phyloP scores from a whole-genome alignment of 2,888 invertebrate species.

The Polydesmus complanatus region DNA sequence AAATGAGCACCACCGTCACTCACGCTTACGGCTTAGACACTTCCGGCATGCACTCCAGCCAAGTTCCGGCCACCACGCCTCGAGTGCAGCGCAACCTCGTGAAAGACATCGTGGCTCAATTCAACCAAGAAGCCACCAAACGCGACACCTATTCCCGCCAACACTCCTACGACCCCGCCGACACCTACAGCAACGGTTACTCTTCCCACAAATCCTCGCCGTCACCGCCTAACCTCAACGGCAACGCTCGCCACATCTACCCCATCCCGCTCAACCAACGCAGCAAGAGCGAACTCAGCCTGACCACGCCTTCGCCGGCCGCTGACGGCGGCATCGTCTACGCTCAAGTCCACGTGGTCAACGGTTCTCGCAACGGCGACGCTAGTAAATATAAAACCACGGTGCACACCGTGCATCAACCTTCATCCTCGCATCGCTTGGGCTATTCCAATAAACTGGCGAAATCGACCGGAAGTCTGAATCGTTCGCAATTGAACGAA shows the following conservation, averaged over 20 bases:
- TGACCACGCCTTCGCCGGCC: slow-evolving; percentile 11
- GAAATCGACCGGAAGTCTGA: slow-evolving; percentile 5
- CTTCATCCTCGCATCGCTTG: not conserved
- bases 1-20: too few species aligned
- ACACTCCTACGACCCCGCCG: not conserved
- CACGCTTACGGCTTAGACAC: too few species aligned
- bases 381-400: slow-evolving; percentile 35
- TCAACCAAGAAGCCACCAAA: slow-evolving; percentile 22
- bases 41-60: slow-evolving; percentile 20
- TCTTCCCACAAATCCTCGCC: slow-evolving; percentile 10
- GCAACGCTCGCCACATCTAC: slow-evolving; percentile 25
- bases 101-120: slow-evolving; percentile 21
- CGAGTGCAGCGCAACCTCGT: slow-evolving; percentile 21
- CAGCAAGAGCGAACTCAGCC: slow-evolving; percentile 17
- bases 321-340: slow-evolving; percentile 44
- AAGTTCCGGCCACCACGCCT: slow-evolving; percentile 20
- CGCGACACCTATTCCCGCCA: not conserved
- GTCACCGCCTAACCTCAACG: not conserved
- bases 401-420: slow-evolving; percentile 38
- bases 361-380: slow-evolving; percentile 23
- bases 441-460: not conserved
- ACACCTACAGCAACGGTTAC: not conserved
- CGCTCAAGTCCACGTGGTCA: slow-evolving; percentile 49
- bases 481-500: not conserved
- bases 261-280: slow-evolving; percentile 12